phyloP scores from a whole-genome alignment of 2,113 vertebrate genomes.

The Phaethon lepturus region DNA sequence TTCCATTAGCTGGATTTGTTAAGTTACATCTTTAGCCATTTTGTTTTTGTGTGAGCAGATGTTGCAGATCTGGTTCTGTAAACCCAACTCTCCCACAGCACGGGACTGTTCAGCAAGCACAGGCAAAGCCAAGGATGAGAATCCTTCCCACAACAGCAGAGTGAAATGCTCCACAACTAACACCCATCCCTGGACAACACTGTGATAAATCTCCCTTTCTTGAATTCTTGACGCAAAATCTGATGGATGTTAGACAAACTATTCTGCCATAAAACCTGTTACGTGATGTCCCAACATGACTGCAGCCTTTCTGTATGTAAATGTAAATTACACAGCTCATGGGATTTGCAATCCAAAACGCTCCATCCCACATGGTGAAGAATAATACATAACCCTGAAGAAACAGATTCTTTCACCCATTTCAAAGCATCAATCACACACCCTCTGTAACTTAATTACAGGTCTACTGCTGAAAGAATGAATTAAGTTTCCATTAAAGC shows the following conservation, averaged over 20 bases:
- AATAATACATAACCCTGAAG: constrained; percentile 45
- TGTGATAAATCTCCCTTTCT: not conserved
- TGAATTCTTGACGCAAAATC: not conserved
- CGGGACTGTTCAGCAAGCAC: not conserved
- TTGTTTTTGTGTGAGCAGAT: not conserved
- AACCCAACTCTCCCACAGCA: not conserved
- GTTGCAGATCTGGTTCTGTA: not conserved
- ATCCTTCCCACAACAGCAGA: not conserved
- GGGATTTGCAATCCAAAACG: constrained; percentile 42
- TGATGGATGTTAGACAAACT: not conserved
- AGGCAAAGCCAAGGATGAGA: not conserved
- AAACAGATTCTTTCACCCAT: constrained; percentile 42
- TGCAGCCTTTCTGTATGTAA: not conserved
- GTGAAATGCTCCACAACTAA: not conserved
- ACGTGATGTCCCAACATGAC: not conserved
- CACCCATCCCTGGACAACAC: not conserved
- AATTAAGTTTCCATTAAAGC: constrained; percentile 16
- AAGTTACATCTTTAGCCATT: not conserved
- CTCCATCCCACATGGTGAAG: not conserved
- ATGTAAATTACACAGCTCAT: not conserved
- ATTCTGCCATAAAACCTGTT: not conserved
- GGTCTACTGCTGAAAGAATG: constrained; percentile 17
- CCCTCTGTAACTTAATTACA: constrained; percentile 45
- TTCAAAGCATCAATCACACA: not conserved
- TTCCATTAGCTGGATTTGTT: not conserved